Conservation (phyloP, 1,140 invertebrate species). For the Bombus polaris region DNA sequence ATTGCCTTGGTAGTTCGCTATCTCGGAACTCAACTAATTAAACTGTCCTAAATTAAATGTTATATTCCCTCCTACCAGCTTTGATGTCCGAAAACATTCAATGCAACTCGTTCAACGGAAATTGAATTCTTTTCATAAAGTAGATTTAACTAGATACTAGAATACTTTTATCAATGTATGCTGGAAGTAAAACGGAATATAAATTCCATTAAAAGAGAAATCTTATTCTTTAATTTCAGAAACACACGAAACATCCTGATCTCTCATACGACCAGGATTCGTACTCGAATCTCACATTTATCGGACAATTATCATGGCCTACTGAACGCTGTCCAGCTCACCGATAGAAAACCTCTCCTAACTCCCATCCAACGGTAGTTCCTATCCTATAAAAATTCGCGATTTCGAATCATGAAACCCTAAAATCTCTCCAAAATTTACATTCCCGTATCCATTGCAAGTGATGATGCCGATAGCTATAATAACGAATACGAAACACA, state of each 20-base stretch:
- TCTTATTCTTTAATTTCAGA: too few species aligned
- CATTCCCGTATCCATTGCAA: neutral
- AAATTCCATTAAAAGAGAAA: too few species aligned
- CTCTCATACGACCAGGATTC: neutral
- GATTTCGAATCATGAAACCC: neutral
- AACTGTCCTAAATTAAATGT: conserved; percentile 45
- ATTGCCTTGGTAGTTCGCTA: neutral
- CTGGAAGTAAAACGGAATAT: too few species aligned
- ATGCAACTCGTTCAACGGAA: too few species aligned
- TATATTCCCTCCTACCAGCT: neutral
- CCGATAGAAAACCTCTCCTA: neutral
- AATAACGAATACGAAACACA: neutral
- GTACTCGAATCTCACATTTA: neutral
- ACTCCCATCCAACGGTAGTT: neutral
- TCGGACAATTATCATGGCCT: neutral
- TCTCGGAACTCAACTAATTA: conserved; percentile 49
- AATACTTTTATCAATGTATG: too few species aligned
- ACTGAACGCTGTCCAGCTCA: neutral
- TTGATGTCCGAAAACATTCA: neutral
- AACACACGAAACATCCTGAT: too few species aligned
- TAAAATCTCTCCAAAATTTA: neutral
- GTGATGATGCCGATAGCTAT: neutral
- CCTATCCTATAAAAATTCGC: neutral
- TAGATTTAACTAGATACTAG: too few species aligned
- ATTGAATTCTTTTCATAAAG: too few species aligned